Percentiles rank a stretch among this genome's conserved stretches.
Evolutionary conservation across 1,140 invertebrate genomes (phyloP).

Genomic region (Drosophila lowei): DNA sequence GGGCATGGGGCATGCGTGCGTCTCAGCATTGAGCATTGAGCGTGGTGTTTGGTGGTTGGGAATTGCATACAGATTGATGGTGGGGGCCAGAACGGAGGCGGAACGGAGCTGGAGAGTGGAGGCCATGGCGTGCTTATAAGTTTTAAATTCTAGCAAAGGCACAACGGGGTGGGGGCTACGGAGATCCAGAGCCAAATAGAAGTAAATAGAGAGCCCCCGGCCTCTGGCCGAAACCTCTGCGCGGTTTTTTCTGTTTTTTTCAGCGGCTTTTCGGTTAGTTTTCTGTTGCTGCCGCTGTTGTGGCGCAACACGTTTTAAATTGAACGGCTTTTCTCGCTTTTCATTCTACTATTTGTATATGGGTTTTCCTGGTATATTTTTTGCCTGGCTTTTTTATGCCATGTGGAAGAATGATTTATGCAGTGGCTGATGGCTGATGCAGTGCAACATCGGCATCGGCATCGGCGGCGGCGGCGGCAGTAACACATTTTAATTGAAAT

Average conservation of each 20-base stretch:
- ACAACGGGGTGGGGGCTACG: conserved; percentile 31
- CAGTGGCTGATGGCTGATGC: conserved; percentile 27
- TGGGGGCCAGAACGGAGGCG: conserved; percentile 1
- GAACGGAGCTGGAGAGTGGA: conserved; percentile 6
- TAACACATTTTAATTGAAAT: conserved; percentile 70
- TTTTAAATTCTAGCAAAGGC: conserved; percentile 59
- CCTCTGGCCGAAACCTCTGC: conserved; percentile 30
- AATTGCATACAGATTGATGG: conserved; percentile 36
- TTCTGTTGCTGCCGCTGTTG: conserved; percentile 37
- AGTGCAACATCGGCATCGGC: not conserved
- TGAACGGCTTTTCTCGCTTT: conserved; percentile 60
- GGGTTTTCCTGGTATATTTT: conserved; percentile 11
- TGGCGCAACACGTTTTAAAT: conserved; percentile 67
- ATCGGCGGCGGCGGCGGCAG: not conserved
- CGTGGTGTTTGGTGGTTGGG: conserved; percentile 31
- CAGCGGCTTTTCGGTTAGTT: conserved; percentile 30
- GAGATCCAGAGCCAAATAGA: not conserved
- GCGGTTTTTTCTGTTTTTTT: conserved; percentile 16
- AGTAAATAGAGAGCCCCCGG: conserved; percentile 35
- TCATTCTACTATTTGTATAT: not conserved
- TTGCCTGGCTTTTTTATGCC: conserved; percentile 18
- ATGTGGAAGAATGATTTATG: conserved; percentile 61
- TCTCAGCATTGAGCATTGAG: conserved; percentile 56
- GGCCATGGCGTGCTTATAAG: conserved; percentile 72
- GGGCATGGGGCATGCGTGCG: conserved; percentile 54